Percentiles rank a stretch among this genome's conserved stretches.
Conservation (phyloP, 2,113 vertebrate genomes). For the Mustela lutreola region DNA sequence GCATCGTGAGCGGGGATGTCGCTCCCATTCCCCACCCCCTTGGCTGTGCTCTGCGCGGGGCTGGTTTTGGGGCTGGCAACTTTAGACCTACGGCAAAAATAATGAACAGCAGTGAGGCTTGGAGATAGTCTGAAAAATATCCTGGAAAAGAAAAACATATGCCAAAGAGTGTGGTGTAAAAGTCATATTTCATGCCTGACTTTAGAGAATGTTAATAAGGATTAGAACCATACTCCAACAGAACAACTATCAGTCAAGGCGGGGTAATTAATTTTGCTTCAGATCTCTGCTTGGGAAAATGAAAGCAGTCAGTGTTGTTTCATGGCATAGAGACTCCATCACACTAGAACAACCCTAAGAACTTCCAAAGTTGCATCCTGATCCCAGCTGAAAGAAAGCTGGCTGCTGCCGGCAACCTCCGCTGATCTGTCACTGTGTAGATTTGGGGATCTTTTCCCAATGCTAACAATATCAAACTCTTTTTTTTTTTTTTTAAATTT, state of each 20-base stretch:
- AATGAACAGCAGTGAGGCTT: conserved; percentile 91
- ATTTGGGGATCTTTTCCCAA: conserved; percentile 82
- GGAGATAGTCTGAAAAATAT: conserved; percentile 93
- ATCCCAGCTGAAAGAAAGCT: conserved; percentile 70
- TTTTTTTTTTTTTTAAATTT: conserved; percentile 55
- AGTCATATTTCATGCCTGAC: conserved; percentile 95
- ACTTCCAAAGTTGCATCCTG: conserved; percentile 59
- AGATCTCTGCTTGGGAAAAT: conserved; percentile 88
- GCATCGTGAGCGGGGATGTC: conserved; percentile 85
- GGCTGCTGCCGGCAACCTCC: conserved; percentile 71
- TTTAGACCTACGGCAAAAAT: conserved; percentile 92
- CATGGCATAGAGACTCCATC: conserved; percentile 64
- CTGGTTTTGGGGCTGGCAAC: conserved; percentile 85
- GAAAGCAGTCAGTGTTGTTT: conserved; percentile 82
- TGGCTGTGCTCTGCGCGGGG: conserved; percentile 75
- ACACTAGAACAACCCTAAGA: conserved; percentile 58
- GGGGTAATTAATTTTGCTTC: conserved; percentile 89
- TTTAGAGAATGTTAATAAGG: conserved; percentile 95
- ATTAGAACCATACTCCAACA: conserved; percentile 93
- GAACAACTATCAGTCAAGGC: conserved; percentile 90
- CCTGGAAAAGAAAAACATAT: conserved; percentile 94
- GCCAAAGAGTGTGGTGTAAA: conserved; percentile 90
- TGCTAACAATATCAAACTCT: conserved; percentile 66
- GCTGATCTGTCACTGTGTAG: conserved; percentile 74
- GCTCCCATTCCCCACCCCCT: conserved; percentile 57